Evolutionary conservation across 2,797 vertebrate genomes (phyloP), one percentile per base, ranked within the genome.

Genomic region (Falco cherrug): DNA sequence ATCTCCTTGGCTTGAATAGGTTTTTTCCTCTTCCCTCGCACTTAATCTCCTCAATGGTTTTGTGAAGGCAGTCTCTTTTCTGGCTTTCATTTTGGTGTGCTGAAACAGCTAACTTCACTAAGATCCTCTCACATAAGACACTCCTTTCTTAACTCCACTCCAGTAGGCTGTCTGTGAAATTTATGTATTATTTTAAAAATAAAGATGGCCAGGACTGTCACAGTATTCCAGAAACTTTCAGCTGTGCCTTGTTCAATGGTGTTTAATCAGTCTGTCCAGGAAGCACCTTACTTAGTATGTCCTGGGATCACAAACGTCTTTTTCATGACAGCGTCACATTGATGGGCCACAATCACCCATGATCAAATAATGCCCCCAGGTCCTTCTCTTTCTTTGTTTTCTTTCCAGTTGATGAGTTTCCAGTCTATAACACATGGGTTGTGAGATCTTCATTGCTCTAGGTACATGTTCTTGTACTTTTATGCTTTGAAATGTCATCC

Each of bases 391-490:
- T 67, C 83, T 94, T 94, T 96, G 84, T 90, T 96, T 69, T 92
- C 64, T 89, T 94, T 92, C 82, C 65, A 91, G 1, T 47, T 91
- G 73, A 92, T 92, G 82, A 91, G 61, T 92, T 95, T 96, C 87
- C 82, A 51, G 91, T 92, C 94, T 91, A 35, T 75, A 89, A 74
- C 82, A 84, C 87, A 87, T 26, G 60, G 60, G 53, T 70, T 95
- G 81, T 67, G 95, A 94, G 84, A 54, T 94, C 94, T 95, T 80
- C 87, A 10, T 92, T 96, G 84, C 84, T 93, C 24, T 91, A 81
- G 65, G 76, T 94, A 76, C 64, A 63, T 48, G 24, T 82, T 94
- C 89, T 74, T 83, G 67, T 92, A 65, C 48, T 95, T 95, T 85
- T 9, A 63, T 47, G 29, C 65, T 95, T 84, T 81, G 41, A 92